A percentile compares a stretch with the other conserved stretches of the same genome.
Conservation (phyloP, 2,888 invertebrate species). For the Choreutis nemorana region DNA sequence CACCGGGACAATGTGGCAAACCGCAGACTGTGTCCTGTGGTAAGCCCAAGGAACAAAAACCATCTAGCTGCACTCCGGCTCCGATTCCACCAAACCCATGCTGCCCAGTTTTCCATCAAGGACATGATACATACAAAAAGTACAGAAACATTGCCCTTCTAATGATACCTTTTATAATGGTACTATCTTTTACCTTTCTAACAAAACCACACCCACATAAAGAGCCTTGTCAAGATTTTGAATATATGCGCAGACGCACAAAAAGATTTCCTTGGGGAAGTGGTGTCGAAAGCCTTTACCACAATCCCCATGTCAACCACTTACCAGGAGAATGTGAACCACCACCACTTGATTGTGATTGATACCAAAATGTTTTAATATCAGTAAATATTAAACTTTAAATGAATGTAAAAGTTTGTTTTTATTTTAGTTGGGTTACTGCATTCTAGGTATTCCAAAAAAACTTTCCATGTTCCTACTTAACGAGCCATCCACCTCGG, state of each 20-base stretch:
- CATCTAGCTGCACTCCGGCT: constrained; percentile 24
- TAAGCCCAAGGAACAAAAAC: constrained; percentile 25
- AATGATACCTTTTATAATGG: no score
- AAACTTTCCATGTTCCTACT: no score
- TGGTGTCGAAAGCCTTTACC: constrained; percentile 82
- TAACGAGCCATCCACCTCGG: no score
- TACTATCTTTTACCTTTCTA: no score
- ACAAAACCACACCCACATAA: constrained; percentile 21
- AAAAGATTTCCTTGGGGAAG: constrained; percentile 94
- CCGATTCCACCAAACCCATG: constrained; percentile 31
- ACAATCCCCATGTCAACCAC: constrained; percentile 77
- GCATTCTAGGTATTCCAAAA: no score
- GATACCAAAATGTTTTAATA: constrained; percentile 5
- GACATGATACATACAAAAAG: constrained; percentile 31
- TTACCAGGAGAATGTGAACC: constrained; percentile 42
- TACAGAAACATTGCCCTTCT: constrained; percentile 32
- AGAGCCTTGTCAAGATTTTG: constrained; percentile 64
- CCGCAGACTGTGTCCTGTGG: constrained; percentile 21
- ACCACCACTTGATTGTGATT: constrained; percentile 36
- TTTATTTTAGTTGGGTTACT: not conserved
- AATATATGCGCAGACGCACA: constrained; percentile 77
- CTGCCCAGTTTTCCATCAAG: constrained; percentile 27
- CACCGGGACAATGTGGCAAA: constrained; percentile 19
- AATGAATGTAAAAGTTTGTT: not conserved
- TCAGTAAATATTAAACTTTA: not conserved